These are phyloP conservation scores for Drosophila sp. DNA, from an alignment of 1,140 invertebrate species.

Conservation along the genomic window DNA sequence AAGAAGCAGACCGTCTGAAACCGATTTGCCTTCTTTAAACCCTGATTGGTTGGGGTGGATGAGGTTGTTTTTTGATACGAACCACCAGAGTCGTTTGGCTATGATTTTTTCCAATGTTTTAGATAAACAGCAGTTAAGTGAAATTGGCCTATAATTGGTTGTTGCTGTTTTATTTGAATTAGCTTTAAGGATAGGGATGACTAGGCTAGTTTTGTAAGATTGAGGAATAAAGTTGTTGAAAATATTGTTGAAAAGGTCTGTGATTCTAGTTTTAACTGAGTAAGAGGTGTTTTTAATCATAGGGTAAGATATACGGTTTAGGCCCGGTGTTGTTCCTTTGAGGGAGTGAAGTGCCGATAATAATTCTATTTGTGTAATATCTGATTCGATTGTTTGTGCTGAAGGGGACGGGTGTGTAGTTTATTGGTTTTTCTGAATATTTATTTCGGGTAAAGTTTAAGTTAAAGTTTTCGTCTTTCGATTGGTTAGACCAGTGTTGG, in stretches of 20 bases:
- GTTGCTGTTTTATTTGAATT: constrained; percentile 21
- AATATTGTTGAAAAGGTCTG: too few relatives aligned
- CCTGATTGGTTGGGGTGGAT: neutral
- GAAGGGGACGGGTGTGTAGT: neutral
- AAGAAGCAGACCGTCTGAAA: too few relatives aligned
- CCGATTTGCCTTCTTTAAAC: neutral
- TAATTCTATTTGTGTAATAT: neutral
- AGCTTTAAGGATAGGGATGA: constrained; percentile 15
- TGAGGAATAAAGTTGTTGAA: constrained; percentile 2
- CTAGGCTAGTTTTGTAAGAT: constrained; percentile 18
- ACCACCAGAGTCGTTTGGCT: neutral
- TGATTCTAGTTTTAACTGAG: neutral
- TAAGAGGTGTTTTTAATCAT: neutral
- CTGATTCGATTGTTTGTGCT: neutral
- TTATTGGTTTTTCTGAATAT: too few relatives aligned
- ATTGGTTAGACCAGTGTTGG: neutral
- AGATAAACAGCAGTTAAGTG: constrained; percentile 7
- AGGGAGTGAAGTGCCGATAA: neutral
- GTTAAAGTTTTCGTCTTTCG: too few relatives aligned
- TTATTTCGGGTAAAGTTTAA: too few relatives aligned
- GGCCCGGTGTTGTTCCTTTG: neutral
- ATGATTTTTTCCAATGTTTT: neutral
- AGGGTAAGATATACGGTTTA: neutral
- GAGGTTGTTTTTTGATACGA: neutral
- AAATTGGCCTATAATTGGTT: constrained; percentile 14